Conservation (phyloP, 2,888 invertebrate species). For the Sarcophaga carnaria region DNA sequence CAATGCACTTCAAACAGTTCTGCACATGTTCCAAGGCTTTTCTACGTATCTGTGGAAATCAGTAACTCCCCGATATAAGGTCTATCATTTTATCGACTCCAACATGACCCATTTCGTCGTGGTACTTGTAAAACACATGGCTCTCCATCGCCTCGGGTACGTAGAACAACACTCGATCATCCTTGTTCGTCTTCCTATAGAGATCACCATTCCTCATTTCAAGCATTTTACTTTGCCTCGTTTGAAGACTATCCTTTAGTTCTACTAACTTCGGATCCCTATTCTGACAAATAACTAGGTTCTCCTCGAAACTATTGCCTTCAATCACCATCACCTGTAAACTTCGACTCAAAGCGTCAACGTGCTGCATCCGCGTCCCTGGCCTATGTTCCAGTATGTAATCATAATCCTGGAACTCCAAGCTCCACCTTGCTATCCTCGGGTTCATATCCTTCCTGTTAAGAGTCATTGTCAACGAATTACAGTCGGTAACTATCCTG, state of each 20-base stretch:
- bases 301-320: too few species aligned
- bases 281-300: background rate
- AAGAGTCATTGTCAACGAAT: background rate
- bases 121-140: too few species aligned
- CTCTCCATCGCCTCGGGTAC: background rate
- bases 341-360: too few species aligned
- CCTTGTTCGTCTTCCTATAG: conserved; percentile 33
- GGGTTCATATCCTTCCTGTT: background rate
- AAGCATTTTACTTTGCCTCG: background rate
- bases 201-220: conserved; percentile 49
- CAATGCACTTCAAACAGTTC: too few species aligned
- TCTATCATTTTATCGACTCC: too few species aligned
- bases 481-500: background rate
- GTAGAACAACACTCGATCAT: conserved; percentile 16
- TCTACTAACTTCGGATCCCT: conserved; percentile 4
- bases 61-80: too few species aligned
- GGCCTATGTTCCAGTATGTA: background rate
- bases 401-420: background rate
- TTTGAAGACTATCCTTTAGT: conserved; percentile 10
- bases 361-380: background rate
- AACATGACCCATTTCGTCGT: too few species aligned
- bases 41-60: too few species aligned
- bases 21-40: too few species aligned
- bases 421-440: background rate
- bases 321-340: too few species aligned